Evolutionary conservation across 2,888 invertebrate species (phyloP), one percentile per base, ranked within the genome.

Genomic region (Leptopilina drosophilae): DNA sequence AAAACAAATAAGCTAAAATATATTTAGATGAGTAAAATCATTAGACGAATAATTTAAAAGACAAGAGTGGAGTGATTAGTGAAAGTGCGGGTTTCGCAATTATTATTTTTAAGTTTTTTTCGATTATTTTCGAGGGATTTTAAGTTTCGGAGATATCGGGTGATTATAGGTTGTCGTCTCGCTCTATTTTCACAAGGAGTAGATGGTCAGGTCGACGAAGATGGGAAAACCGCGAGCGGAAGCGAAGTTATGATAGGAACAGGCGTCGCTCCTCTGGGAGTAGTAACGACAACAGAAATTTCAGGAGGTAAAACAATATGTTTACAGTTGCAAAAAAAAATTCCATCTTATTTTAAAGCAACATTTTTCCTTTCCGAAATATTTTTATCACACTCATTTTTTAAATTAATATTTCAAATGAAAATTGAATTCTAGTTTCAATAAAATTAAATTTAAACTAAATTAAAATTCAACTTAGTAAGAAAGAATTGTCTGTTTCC

Each of bases 111-210:
- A 66, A 6, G 11, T 26, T 73, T n/a, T 73, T 14, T 8, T 33
- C 53, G 56, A 80, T 76, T 46, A 59, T 59, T 75, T 62, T 73
- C 15, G 62, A 79, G 78, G 76, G 73, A 53, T 73, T 73, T 20
- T 73, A 73, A 73, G 73, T 73, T 73, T 73, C 73, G 73, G 73
- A 77, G 80, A 82, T 81, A 77, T 81, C 80, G 81, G 82, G 82
- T 85, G 82, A 84, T 88, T 88, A 81, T 85, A 90, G 90, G 87
- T 90, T 87, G 79, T 89, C 90, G n/a, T 85, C 88, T 81, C 84
- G 85, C 66, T 89, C 89, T 53, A 90, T 88, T 88, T 88, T 85
- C 78, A 86, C 87, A 84, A 87, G 87, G 83, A 88, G 84, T 85
- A 88, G 86, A 84, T 87, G 87, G 87, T 88, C 87, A 79, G 81